Percentiles rank a stretch among this genome's conserved stretches.
These are phyloP conservation scores for Pegoplata infirma DNA, from an alignment of 2,888 invertebrate species.

Conservation along the genomic window DNA sequence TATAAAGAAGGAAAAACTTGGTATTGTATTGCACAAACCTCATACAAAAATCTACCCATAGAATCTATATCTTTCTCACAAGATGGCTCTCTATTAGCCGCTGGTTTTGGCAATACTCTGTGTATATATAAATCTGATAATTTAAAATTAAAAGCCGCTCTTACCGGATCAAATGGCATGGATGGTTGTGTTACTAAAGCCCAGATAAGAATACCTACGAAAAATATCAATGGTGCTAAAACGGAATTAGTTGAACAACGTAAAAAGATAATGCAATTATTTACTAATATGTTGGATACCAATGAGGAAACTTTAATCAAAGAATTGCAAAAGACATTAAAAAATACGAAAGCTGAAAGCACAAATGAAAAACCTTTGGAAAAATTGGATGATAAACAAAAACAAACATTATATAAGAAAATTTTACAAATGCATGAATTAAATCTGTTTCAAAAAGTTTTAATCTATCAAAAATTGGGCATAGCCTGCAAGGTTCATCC, in stretches of 20 bases:
- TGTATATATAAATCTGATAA: constrained; percentile 85
- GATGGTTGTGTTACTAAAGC: constrained; percentile 75
- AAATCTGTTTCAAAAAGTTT: constrained; percentile 75
- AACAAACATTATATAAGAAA: constrained; percentile 66
- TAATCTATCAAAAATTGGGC: constrained; percentile 72
- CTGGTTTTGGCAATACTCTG: constrained; percentile 83
- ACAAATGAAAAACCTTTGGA: constrained; percentile 10
- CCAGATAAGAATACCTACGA: constrained; percentile 68
- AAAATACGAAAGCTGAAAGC: constrained; percentile 61
- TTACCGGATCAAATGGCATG: constrained; percentile 74
- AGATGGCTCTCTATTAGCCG: constrained; percentile 87
- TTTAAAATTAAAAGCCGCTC: constrained; percentile 80
- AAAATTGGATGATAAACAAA: constrained; percentile 63
- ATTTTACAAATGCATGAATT: constrained; percentile 73
- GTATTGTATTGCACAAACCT: constrained; percentile 82
- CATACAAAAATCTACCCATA: constrained; percentile 81
- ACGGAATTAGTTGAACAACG: constrained; percentile 67
- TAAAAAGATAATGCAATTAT: constrained; percentile 68
- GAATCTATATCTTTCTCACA: constrained; percentile 83
- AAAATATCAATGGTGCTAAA: constrained; percentile 67
- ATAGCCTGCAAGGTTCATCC: constrained; percentile 69
- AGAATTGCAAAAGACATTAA: constrained; percentile 64
- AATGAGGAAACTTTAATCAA: constrained; percentile 70
- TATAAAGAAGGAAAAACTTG: constrained; percentile 81
- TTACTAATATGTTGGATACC: constrained; percentile 70